Evolutionary conservation across 2,113 vertebrate species (phyloP).

Genomic region (Platanista minor): DNA sequence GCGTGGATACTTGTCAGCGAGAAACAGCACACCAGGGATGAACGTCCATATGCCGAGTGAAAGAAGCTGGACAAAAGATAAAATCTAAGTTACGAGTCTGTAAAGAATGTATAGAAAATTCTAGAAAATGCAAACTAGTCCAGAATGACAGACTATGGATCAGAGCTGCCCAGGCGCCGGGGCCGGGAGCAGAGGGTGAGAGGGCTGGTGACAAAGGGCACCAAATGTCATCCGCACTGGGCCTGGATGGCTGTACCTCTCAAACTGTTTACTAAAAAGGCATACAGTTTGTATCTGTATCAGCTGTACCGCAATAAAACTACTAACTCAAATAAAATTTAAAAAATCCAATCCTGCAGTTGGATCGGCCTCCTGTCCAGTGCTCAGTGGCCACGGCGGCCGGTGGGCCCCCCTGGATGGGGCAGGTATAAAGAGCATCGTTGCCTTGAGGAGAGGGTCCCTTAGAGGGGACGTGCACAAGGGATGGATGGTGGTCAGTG

Average conservation of each 20-base stretch:
- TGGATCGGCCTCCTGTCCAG: fast-evolving
- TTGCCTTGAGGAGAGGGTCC: fast-evolving
- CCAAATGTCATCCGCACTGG: fast-evolving
- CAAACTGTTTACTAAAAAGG: fast-evolving
- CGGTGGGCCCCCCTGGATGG: fast-evolving
- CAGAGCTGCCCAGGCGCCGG: too few species aligned
- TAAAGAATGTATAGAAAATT: neutral
- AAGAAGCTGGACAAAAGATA: too few species aligned
- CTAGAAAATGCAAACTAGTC: neutral
- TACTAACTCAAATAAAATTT: fast-evolving
- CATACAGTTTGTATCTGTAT: fast-evolving
- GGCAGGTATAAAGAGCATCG: fast-evolving
- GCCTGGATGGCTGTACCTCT: neutral
- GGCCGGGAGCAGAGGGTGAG: neutral
- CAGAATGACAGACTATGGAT: fast-evolving
- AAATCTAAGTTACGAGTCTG: too few species aligned
- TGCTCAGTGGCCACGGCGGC: fast-evolving
- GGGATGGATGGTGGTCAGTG: fast-evolving
- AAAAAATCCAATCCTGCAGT: fast-evolving
- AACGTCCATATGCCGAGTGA: fast-evolving
- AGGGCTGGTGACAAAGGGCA: fast-evolving
- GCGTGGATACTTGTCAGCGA: fast-evolving
- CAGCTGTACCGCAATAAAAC: neutral
- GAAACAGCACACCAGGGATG: fast-evolving
- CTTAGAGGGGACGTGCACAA: fast-evolving